Conservation (phyloP, 2,797 vertebrate species). For the Typhlichthys subterraneus region DNA sequence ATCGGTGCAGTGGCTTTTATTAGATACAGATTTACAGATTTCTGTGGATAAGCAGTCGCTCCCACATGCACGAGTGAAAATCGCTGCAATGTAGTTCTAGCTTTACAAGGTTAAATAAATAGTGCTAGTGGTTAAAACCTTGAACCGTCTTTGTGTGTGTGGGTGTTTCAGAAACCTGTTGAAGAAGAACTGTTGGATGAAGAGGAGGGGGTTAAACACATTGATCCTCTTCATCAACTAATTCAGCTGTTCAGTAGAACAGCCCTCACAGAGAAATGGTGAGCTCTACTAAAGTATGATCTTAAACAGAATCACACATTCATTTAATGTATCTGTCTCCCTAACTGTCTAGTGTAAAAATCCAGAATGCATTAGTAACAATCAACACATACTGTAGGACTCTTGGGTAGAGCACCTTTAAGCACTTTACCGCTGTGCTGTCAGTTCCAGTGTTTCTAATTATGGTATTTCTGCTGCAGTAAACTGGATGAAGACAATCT, state of each 20-base stretch:
- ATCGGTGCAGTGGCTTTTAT: too few relatives aligned
- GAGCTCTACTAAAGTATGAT: conserved; percentile 25
- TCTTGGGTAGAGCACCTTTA: too few relatives aligned
- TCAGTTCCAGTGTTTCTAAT: too few relatives aligned
- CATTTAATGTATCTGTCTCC: neutral
- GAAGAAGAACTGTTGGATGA: conserved; percentile 83
- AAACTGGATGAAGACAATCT: conserved; percentile 94
- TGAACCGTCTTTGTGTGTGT: conserved; percentile 12
- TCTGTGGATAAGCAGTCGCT: too few relatives aligned
- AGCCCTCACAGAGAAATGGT: conserved; percentile 96
- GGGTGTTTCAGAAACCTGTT: conserved; percentile 71
- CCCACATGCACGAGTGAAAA: too few relatives aligned
- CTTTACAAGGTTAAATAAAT: neutral
- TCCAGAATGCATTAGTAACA: too few relatives aligned
- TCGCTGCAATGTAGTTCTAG: too few relatives aligned
- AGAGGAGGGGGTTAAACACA: conserved; percentile 84
- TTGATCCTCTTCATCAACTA: conserved; percentile 93
- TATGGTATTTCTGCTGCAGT: conserved; percentile 70
- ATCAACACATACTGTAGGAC: too few relatives aligned
- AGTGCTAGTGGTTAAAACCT: neutral
- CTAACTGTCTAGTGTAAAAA: too few relatives aligned
- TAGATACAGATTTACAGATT: too few relatives aligned
- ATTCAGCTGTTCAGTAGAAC: conserved; percentile 95
- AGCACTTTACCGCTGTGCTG: too few relatives aligned
- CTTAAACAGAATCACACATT: too few relatives aligned